These are phyloP conservation scores for Stenotaenia linearis DNA, from an alignment of 2,888 invertebrate species.

Conservation along the genomic window DNA sequence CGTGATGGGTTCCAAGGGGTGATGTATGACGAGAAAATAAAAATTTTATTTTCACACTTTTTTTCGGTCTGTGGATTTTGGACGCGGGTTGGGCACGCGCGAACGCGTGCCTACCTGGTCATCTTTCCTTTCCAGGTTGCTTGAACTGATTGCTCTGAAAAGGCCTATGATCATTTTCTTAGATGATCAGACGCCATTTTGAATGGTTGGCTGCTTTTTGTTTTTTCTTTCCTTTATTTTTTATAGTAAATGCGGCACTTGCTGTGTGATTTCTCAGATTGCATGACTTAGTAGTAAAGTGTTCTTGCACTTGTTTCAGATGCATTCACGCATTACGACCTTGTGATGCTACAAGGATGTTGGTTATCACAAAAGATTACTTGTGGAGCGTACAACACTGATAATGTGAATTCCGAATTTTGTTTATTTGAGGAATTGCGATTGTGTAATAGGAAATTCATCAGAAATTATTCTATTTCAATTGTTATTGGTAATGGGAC, in stretches of 20 bases:
- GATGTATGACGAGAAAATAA: not conserved
- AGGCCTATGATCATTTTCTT: not conserved
- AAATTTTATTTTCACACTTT: not conserved
- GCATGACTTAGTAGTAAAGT: not conserved
- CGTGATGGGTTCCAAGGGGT: not conserved
- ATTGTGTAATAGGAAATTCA: too few relatives aligned
- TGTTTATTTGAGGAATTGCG: too few relatives aligned
- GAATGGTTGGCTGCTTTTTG: not conserved
- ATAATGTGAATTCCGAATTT: too few relatives aligned
- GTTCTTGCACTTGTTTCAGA: constrained; percentile 2
- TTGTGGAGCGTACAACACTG: not conserved
- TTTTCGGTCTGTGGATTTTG: not conserved
- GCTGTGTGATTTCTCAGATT: not conserved
- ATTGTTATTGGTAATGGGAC: too few relatives aligned
- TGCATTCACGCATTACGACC: not conserved
- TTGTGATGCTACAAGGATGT: not conserved
- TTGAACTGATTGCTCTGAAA: not conserved
- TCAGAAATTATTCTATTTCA: too few relatives aligned
- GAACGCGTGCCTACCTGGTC: not conserved
- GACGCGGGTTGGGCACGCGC: not conserved
- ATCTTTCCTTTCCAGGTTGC: not conserved
- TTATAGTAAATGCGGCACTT: not conserved
- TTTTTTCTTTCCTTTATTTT: not conserved
- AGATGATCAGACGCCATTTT: not conserved
- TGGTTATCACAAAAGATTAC: not conserved